Conservation (phyloP, 2,113 vertebrate genomes). For the Triplophysa rosa region DNA sequence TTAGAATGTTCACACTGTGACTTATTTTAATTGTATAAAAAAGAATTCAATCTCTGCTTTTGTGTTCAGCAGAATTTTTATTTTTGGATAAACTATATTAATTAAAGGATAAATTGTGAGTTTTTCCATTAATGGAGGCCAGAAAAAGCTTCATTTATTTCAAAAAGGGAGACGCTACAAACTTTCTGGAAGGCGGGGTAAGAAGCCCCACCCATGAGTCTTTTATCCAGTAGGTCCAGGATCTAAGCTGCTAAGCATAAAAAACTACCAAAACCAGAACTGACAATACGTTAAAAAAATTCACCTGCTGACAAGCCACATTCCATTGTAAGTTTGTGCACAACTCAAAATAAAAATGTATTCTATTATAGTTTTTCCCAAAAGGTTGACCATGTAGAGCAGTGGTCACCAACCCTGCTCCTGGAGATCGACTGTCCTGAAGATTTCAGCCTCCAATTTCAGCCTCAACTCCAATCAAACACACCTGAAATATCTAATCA, state of each 20-base stretch:
- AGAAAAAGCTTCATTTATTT: conserved; percentile 55
- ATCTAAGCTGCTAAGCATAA: neutral
- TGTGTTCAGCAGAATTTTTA: too few species aligned
- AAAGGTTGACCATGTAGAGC: conserved; percentile 21
- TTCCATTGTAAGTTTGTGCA: neutral
- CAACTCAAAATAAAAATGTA: conserved; percentile 33
- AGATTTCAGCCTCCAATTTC: too few species aligned
- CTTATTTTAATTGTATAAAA: too few species aligned
- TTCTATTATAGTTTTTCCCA: conserved; percentile 1
- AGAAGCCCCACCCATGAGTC: neutral
- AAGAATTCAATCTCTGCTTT: too few species aligned
- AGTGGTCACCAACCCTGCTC: too few species aligned
- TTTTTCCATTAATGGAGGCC: neutral
- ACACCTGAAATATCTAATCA: too few species aligned
- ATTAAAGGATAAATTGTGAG: neutral
- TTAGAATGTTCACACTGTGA: neutral
- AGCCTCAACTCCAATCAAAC: too few species aligned
- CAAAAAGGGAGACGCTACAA: conserved; percentile 40
- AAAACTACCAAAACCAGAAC: neutral
- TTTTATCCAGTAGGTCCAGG: neutral
- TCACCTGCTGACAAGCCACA: neutral
- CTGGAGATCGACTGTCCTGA: too few species aligned
- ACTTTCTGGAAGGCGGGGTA: conserved; percentile 24
- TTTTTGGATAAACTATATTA: too few species aligned
- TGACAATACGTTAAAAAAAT: conserved; percentile 15